phyloP scores from a whole-genome alignment of 1,140 invertebrate species.

The Schlechtendalia chinensis region DNA sequence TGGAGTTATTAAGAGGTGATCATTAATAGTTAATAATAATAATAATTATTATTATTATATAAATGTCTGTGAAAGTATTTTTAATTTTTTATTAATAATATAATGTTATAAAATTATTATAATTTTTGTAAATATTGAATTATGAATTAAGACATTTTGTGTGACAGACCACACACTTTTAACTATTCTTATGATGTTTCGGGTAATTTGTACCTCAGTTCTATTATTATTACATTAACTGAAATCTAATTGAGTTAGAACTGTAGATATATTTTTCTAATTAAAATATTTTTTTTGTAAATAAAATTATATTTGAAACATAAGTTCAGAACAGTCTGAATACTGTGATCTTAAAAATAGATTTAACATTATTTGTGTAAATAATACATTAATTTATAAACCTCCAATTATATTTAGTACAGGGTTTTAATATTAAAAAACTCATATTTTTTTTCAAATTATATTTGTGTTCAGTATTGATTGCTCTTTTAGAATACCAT shows the following conservation, averaged over 20 bases:
- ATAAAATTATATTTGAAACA: slow-evolving; percentile 28
- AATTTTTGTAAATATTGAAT: slow-evolving; percentile 18
- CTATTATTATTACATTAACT: slow-evolving; percentile 16
- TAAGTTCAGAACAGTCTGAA: slow-evolving; percentile 48
- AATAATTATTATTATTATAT: slow-evolving; percentile 33
- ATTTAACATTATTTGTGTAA: slow-evolving; percentile 33
- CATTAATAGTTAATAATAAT: slow-evolving; percentile 62
- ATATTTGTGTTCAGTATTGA: slow-evolving; percentile 19
- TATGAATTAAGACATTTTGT: not conserved
- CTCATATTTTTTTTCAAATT: slow-evolving; percentile 33
- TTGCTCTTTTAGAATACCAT: not conserved
- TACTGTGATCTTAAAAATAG: slow-evolving; percentile 49
- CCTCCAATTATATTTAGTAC: slow-evolving; percentile 27
- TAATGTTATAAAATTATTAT: not conserved
- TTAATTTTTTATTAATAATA: slow-evolving; percentile 13
- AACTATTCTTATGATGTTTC: not conserved
- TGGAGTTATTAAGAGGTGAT: slow-evolving; percentile 90
- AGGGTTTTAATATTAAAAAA: slow-evolving; percentile 49
- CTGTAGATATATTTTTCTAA: slow-evolving; percentile 42
- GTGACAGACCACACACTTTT: not conserved
- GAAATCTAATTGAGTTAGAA: slow-evolving; percentile 9
- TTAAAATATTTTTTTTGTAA: slow-evolving; percentile 22
- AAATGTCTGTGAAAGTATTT: slow-evolving; percentile 44
- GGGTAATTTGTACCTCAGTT: not conserved
- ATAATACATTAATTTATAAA: slow-evolving; percentile 16